Conservation (phyloP, 2,113 vertebrate species). For the cattle (Bos taurus) region DNA sequence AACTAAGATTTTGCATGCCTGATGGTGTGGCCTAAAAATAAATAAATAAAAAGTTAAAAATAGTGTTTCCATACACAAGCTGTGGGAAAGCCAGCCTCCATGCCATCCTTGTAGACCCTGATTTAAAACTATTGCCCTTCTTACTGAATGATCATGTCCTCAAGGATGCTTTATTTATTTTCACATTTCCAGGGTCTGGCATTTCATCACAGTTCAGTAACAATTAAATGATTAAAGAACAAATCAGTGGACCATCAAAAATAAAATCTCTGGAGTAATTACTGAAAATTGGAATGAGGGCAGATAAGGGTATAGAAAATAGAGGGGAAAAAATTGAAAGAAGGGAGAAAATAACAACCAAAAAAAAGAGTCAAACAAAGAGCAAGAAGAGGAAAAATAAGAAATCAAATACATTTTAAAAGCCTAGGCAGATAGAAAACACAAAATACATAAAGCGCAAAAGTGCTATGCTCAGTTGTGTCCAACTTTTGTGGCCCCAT, state of each 20-base stretch:
- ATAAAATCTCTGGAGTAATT: neutral
- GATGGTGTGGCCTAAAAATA: neutral
- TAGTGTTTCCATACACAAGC: neutral
- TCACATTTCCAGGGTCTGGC: neutral
- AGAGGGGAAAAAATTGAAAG: neutral
- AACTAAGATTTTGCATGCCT: neutral
- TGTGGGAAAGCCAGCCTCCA: fast-evolving
- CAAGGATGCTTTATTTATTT: neutral
- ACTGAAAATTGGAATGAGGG: neutral
- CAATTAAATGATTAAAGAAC: neutral
- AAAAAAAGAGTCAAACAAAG: neutral
- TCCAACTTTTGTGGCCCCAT: neutral
- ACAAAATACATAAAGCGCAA: neutral
- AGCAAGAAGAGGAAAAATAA: neutral
- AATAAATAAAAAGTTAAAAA: neutral
- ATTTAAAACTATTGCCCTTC: neutral
- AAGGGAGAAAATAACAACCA: neutral
- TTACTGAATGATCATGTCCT: fast-evolving
- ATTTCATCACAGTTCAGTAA: neutral
- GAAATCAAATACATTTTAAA: neutral
- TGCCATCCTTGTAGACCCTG: fast-evolving
- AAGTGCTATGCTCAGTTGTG: neutral
- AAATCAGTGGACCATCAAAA: neutral
- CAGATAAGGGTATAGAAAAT: fast-evolving
- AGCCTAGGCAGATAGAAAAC: neutral